These are phyloP conservation scores for Malaclemys terrapin DNA, from an alignment of 2,113 vertebrate genomes.

Conservation along the genomic window DNA sequence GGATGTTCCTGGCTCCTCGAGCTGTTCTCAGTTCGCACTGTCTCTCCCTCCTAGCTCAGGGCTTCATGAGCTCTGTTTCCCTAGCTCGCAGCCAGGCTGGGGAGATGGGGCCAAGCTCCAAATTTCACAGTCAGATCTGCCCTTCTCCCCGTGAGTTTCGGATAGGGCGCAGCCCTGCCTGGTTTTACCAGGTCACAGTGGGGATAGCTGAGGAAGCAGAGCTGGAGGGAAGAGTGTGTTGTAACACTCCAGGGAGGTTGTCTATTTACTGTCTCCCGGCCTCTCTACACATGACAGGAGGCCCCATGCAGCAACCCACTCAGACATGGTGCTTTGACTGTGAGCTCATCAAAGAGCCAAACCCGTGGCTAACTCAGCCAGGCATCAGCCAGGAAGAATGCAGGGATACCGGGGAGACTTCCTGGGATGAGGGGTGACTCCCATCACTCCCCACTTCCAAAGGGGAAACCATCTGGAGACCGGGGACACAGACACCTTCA, in stretches of 20 bases:
- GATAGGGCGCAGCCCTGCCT: not conserved
- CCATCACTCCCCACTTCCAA: fast-evolving
- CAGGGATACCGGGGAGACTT: not conserved
- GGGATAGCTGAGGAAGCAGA: not conserved
- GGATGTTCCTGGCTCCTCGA: not conserved
- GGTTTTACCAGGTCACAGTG: not conserved
- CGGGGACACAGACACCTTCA: not conserved
- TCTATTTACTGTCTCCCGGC: not conserved
- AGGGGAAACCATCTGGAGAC: not conserved
- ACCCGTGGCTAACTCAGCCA: not conserved
- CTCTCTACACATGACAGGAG: not conserved
- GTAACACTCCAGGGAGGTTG: not conserved
- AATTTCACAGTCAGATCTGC: not conserved
- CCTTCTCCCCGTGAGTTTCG: not conserved
- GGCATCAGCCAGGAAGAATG: not conserved
- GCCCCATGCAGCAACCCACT: not conserved
- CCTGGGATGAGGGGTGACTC: not conserved
- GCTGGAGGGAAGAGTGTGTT: not conserved
- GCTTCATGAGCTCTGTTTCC: not conserved
- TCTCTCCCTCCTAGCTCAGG: not conserved
- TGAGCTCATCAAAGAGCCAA: not conserved
- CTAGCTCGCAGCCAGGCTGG: not conserved
- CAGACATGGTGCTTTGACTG: not conserved
- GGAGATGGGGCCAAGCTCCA: not conserved
- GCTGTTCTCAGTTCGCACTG: fast-evolving